A percentile compares a stretch with the other conserved stretches of the same genome.
These are phyloP conservation scores for Hemitrygon akajei DNA, from an alignment of 2,797 vertebrate genomes.

Conservation along the genomic window DNA sequence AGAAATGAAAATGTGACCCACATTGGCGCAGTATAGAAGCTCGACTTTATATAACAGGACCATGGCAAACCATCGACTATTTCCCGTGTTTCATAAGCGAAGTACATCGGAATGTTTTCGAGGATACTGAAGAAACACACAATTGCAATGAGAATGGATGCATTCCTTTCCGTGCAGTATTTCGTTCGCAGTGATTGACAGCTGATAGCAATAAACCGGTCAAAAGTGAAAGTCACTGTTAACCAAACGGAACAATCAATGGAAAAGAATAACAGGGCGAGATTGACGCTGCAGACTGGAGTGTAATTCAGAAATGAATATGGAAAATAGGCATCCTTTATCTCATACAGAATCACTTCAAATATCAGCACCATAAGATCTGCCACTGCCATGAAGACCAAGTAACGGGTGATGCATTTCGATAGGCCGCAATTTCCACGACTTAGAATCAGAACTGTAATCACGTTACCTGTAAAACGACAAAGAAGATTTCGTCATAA, in stretches of 20 bases:
- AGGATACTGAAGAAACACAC: neutral
- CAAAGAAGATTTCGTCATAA: neutral
- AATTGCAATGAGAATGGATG: neutral
- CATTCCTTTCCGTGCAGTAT: neutral
- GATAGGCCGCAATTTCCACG: neutral
- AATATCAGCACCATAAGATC: neutral
- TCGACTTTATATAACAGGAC: neutral
- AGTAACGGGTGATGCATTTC: neutral
- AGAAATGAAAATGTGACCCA: neutral
- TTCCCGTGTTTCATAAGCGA: constrained; percentile 2
- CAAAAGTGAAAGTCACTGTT: neutral
- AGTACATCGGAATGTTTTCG: neutral
- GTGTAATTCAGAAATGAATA: neutral
- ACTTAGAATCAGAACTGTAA: neutral
- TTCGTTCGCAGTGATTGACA: neutral
- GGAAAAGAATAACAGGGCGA: neutral
- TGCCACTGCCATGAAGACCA: neutral
- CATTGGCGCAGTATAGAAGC: neutral
- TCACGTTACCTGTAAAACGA: neutral
- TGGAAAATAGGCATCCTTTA: neutral
- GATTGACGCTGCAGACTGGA: neutral
- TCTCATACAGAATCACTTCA: neutral
- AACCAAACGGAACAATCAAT: neutral
- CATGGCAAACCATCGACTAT: neutral
- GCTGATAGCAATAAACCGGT: neutral